Percentiles rank a stretch among this genome's conserved stretches.
Evolutionary conservation across 2,797 vertebrate genomes (phyloP).

Genomic region (Diplodus puntazzo): DNA sequence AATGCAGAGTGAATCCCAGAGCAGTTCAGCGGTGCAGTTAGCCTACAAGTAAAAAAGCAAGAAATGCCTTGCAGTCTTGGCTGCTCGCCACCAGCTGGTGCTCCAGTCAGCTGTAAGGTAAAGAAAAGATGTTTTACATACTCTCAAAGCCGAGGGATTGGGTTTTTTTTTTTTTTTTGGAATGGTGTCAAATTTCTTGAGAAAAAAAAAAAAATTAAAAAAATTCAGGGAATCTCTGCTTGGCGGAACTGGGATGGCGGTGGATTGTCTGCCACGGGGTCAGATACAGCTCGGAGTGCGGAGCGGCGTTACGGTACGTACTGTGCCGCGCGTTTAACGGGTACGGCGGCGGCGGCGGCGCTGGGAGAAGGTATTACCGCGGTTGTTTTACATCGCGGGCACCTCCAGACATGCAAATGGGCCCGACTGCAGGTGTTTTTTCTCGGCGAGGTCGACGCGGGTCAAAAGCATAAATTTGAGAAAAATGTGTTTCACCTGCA

Average conservation of each 20-base stretch:
- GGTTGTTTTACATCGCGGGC: neutral
- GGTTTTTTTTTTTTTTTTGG: conserved; percentile 73
- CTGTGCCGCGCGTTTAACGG: conserved; percentile 41
- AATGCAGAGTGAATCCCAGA: conserved; percentile 75
- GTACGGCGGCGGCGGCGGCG: conserved; percentile 8
- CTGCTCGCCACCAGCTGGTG: conserved; percentile 80
- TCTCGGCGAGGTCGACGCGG: neutral
- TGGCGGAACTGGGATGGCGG: conserved; percentile 37
- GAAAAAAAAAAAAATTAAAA: conserved; percentile 47
- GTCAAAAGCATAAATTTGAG: conserved; percentile 27
- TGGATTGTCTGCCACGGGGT: conserved; percentile 70
- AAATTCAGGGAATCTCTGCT: conserved; percentile 65
- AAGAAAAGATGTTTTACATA: conserved; percentile 75
- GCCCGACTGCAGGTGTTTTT: conserved; percentile 63
- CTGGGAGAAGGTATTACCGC: conserved; percentile 15
- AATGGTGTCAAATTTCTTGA: conserved; percentile 70
- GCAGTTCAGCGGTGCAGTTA: conserved; percentile 72
- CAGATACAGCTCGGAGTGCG: conserved; percentile 69
- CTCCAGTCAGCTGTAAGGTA: conserved; percentile 81
- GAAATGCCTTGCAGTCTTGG: conserved; percentile 81
- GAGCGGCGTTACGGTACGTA: conserved; percentile 18
- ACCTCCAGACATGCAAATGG: conserved; percentile 47
- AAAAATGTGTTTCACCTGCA: conserved; percentile 16
- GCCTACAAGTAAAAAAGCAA: conserved; percentile 72
- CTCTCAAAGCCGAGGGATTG: conserved; percentile 73